Evolutionary conservation across 2,797 vertebrate species (phyloP).

Genomic region (Hyperoplus immaculatus): DNA sequence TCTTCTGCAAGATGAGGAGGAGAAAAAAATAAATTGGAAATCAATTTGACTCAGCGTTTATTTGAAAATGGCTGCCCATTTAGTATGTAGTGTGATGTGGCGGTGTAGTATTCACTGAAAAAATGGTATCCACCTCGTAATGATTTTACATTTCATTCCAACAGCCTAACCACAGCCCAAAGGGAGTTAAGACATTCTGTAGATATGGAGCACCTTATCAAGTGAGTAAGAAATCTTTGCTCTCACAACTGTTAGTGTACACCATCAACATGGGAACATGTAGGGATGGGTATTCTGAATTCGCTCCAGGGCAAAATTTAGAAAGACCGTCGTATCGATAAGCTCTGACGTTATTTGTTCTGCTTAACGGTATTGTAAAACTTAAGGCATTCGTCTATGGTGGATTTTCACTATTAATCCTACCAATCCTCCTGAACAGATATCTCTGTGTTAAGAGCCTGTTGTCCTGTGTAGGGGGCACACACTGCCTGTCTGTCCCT

Average conservation of each 20-base stretch:
- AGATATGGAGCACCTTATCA: constrained; percentile 59
- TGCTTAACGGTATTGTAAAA: too few relatives aligned
- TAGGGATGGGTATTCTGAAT: too few relatives aligned
- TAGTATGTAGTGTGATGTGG: constrained; percentile 79
- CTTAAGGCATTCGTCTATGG: too few relatives aligned
- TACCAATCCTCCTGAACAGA: too few relatives aligned
- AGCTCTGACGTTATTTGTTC: too few relatives aligned
- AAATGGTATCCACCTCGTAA: constrained; percentile 71
- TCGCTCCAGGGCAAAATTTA: too few relatives aligned
- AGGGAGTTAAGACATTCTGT: constrained; percentile 46
- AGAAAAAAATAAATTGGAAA: constrained; percentile 7
- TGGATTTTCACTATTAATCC: too few relatives aligned
- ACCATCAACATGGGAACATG: constrained; percentile 68
- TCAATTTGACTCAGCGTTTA: constrained; percentile 13
- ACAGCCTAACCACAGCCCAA: constrained; percentile 56
- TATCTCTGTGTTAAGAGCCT: too few relatives aligned
- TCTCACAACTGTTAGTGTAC: constrained; percentile 67
- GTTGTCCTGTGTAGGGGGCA: too few relatives aligned
- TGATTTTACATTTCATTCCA: constrained; percentile 51
- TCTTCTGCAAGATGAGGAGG: constrained; percentile 87
- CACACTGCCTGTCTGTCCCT: too few relatives aligned
- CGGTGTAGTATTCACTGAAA: constrained; percentile 72
- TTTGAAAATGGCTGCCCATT: constrained; percentile 54
- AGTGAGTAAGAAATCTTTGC: constrained; percentile 61
- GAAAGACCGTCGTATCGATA: too few relatives aligned